Percentiles rank a stretch among this genome's conserved stretches.
These are phyloP conservation scores for Pyrrhosoma nymphula DNA, from an alignment of 2,888 invertebrate genomes.

Conservation along the genomic window DNA sequence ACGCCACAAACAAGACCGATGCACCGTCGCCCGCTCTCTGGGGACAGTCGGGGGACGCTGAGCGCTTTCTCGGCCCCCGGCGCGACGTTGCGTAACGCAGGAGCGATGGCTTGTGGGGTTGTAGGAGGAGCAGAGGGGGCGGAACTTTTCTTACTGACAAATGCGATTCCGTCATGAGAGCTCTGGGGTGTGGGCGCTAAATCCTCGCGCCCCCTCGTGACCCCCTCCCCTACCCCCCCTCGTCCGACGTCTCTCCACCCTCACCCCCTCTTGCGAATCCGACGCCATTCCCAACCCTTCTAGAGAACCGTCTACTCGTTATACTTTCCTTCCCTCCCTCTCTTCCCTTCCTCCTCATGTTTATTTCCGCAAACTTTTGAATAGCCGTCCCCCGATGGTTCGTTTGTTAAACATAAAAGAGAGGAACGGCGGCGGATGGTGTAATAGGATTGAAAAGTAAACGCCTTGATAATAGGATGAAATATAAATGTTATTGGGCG, in stretches of 20 bases:
- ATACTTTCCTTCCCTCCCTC: background rate
- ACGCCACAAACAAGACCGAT: background rate
- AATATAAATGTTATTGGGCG: background rate
- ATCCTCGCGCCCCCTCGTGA: background rate
- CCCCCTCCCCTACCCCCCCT: no score
- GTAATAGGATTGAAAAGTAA: background rate
- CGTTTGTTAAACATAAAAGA: background rate
- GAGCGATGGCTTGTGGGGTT: background rate
- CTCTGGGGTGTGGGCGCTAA: background rate
- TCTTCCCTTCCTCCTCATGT: background rate
- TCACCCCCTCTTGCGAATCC: background rate
- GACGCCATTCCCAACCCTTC: background rate
- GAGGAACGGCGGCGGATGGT: background rate
- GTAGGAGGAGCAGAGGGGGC: no score
- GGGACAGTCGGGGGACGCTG: no score
- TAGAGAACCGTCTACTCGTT: no score
- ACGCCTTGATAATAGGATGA: background rate
- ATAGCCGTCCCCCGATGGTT: background rate
- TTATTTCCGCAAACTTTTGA: background rate
- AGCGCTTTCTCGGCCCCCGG: no score
- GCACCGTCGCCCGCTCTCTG: background rate
- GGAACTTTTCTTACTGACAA: background rate
- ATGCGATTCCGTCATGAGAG: background rate
- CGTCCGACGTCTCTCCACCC: background rate
- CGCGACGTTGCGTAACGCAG: background rate